A percentile compares a stretch with the other conserved stretches of the same genome.
phyloP scores from a whole-genome alignment of 1,140 invertebrate genomes.

The Ladona fulva region DNA sequence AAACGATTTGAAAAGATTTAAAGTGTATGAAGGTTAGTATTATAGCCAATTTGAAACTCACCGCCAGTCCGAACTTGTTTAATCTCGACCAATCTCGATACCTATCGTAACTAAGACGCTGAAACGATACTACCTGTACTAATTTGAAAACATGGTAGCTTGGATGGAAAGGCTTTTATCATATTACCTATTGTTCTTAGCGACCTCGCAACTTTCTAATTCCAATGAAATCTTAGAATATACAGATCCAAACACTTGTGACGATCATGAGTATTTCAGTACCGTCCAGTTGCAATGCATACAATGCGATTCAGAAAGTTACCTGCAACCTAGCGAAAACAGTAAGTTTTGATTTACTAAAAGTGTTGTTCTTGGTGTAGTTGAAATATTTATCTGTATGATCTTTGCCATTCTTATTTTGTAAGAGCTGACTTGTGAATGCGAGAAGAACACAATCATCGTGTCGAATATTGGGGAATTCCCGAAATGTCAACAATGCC shows the following conservation, averaged over 20 bases:
- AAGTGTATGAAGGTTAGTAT: no score
- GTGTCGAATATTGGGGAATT: background rate
- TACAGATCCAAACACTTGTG: background rate
- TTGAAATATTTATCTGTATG: no score
- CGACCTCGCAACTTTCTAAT: no score
- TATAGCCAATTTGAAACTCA: no score
- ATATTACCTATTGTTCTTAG: no score
- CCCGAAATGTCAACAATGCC: background rate
- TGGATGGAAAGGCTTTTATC: no score
- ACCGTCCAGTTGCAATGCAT: background rate
- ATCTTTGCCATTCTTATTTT: background rate
- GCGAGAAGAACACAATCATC: background rate
- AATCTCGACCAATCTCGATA: no score
- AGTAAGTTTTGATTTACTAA: background rate
- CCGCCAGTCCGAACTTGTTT: no score
- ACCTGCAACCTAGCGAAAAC: background rate
- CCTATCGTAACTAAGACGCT: no score
- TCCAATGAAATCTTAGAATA: background rate
- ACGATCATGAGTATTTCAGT: background rate
- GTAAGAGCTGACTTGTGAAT: background rate
- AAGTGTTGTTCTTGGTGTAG: background rate
- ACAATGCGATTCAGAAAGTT: background rate
- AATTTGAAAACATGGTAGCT: no score
- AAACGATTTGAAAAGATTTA: no score
- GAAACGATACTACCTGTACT: no score